Evolutionary conservation across 30 jellyfish, hydroid and myxozoan species (phyloP).

Genomic region (Hydractinia echinata): DNA sequence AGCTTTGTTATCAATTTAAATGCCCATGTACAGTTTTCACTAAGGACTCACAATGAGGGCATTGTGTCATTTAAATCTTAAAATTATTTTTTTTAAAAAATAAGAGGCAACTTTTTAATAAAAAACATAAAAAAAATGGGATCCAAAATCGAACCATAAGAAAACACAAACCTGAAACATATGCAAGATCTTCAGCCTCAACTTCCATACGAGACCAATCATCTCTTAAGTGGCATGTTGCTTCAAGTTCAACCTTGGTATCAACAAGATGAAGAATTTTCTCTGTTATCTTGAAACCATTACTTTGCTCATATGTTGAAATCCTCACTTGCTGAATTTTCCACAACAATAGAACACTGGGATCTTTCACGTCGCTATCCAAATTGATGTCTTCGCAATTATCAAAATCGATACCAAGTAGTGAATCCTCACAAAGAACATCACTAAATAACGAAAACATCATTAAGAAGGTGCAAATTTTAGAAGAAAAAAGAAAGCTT

Average conservation of each 20-base stretch:
- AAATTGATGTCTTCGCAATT: not conserved
- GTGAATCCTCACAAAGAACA: constrained; percentile 23
- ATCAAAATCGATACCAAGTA: constrained; percentile 18
- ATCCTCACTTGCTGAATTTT: constrained; percentile 1
- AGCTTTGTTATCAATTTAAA: too few species aligned
- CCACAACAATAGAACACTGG: not conserved
- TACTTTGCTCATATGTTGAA: not conserved
- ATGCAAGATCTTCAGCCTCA: constrained; percentile 59
- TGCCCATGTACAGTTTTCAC: too few species aligned
- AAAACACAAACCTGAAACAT: constrained; percentile 56
- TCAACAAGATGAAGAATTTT: not conserved
- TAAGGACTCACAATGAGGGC: too few species aligned
- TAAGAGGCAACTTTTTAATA: too few species aligned
- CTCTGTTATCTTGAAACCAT: constrained; percentile 19
- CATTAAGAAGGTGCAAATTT: too few species aligned
- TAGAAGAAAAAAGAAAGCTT: too few species aligned
- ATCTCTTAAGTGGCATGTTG: constrained; percentile 57
- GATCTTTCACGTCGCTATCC: not conserved
- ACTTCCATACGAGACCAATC: constrained; percentile 74
- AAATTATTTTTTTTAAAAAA: too few species aligned
- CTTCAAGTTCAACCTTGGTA: constrained; percentile 2
- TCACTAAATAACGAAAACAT: not conserved
- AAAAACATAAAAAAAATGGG: too few species aligned
- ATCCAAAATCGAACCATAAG: too few species aligned
- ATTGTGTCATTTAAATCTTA: too few species aligned